These are phyloP conservation scores for Diploscapter pachys DNA, from an alignment of 1,140 invertebrate species.

Conservation along the genomic window DNA sequence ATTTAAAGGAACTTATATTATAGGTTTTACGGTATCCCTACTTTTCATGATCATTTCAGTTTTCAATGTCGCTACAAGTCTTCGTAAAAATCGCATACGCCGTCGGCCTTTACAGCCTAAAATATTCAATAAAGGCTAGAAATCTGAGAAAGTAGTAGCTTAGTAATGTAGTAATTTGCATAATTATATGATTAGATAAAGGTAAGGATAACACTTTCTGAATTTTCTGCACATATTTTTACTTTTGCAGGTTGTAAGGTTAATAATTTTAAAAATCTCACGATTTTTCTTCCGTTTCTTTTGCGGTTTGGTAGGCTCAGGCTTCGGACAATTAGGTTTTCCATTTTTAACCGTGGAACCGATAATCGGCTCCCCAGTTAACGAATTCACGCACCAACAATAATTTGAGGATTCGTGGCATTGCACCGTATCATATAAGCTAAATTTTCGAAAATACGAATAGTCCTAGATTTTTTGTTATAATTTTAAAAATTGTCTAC, in stretches of 20 bases:
- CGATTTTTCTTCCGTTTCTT: not conserved
- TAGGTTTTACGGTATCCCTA: not conserved
- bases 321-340: slow-evolving; percentile 6
- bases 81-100: slow-evolving; percentile 19
- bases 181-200: no score
- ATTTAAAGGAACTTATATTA: no score
- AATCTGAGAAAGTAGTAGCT: no score
- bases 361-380: slow-evolving; percentile 10
- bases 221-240: no score
- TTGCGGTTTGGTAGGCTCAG: not conserved
- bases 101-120: slow-evolving; percentile 10
- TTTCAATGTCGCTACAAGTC: slow-evolving; percentile 23
- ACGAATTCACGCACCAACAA: slow-evolving; percentile 14
- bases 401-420: slow-evolving; percentile 16
- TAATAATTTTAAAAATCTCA: not conserved
- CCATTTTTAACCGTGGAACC: slow-evolving; percentile 11
- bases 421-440: slow-evolving; percentile 6
- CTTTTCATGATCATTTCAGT: slow-evolving; percentile 32
- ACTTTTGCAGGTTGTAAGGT: no score
- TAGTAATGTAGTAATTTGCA: no score
- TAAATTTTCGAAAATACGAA: not conserved
- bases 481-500: not conserved
- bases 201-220: no score
- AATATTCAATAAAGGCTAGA: not conserved
- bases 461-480: no score